phyloP scores from a whole-genome alignment of 1,140 invertebrate species.

The Polypedilum pembai region DNA sequence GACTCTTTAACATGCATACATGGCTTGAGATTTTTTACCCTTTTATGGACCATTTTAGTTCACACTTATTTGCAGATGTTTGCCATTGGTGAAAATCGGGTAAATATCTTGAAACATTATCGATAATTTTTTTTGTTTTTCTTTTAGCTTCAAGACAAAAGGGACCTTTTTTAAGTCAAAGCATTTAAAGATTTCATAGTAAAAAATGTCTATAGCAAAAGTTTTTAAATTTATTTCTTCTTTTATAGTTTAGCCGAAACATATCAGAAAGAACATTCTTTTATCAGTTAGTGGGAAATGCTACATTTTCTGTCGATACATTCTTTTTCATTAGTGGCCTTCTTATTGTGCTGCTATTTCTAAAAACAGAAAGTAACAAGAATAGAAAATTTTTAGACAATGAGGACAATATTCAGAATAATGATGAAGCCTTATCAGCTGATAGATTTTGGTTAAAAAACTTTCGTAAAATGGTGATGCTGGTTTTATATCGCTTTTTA shows the following conservation, averaged over 20 bases:
- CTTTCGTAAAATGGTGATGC: conserved; percentile 47
- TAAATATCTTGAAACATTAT: conserved; percentile 29
- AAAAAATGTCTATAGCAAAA: no score
- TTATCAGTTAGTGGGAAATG: conserved; percentile 80
- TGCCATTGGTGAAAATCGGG: conserved; percentile 60
- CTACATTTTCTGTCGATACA: conserved; percentile 83
- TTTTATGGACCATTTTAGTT: conserved; percentile 88
- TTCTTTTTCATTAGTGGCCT: conserved; percentile 86
- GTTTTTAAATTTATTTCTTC: not conserved
- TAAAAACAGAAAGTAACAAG: conserved; percentile 48
- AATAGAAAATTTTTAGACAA: conserved; percentile 28
- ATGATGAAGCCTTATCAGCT: not conserved
- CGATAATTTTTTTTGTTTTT: conserved; percentile 19
- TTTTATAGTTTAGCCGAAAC: conserved; percentile 57
- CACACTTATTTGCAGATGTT: conserved; percentile 79
- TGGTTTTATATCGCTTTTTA: conserved; percentile 59
- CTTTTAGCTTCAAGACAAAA: not conserved
- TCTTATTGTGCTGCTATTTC: conserved; percentile 65
- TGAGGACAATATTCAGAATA: not conserved
- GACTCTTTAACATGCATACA: conserved; percentile 70
- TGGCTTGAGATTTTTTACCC: conserved; percentile 72
- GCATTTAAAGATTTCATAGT: no score
- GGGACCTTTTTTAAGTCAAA: conserved; percentile 11
- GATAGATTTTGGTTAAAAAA: conserved; percentile 42
- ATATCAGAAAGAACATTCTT: conserved; percentile 69